A percentile compares a stretch with the other conserved stretches of the same genome.
Conservation (phyloP, 2,113 vertebrate genomes). For the Paracanthobrama guichenoti region DNA sequence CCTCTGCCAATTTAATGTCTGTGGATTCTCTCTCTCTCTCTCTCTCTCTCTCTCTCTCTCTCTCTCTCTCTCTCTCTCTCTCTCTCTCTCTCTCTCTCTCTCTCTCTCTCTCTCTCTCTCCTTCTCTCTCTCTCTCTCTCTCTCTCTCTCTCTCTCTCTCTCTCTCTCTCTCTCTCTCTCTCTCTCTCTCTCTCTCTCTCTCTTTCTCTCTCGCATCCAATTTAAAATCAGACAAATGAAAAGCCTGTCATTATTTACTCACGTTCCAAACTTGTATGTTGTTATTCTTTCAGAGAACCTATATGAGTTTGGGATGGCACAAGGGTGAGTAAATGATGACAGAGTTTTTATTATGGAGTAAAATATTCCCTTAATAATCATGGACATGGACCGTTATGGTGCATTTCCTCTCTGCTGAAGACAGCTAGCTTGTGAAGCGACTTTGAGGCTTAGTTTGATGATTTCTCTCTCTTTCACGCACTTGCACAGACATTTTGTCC, state of each 20-base stretch:
- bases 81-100: too few species aligned
- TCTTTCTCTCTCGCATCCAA: conserved; percentile 21
- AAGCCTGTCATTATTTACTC: background rate
- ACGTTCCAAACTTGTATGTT: background rate
- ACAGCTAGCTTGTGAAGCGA: background rate
- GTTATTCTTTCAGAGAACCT: background rate
- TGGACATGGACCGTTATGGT: background rate
- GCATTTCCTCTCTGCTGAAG: background rate
- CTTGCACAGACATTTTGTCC: conserved; percentile 37
- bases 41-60: background rate
- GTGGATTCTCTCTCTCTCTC: conserved; percentile 59
- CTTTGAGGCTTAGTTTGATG: background rate
- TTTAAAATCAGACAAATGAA: background rate
- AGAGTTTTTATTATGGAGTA: background rate
- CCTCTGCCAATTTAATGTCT: conserved; percentile 66
- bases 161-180: too few species aligned
- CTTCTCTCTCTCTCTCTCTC: too few species aligned
- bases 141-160: background rate
- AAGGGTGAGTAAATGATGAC: background rate
- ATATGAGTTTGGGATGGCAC: background rate
- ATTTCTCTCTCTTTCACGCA: conserved; percentile 5
- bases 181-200: too few species aligned
- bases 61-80: too few species aligned
- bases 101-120: too few species aligned
- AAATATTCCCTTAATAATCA: background rate